These are phyloP conservation scores for Cotesia congregata DNA, from an alignment of 2,888 invertebrate genomes.

Conservation along the genomic window DNA sequence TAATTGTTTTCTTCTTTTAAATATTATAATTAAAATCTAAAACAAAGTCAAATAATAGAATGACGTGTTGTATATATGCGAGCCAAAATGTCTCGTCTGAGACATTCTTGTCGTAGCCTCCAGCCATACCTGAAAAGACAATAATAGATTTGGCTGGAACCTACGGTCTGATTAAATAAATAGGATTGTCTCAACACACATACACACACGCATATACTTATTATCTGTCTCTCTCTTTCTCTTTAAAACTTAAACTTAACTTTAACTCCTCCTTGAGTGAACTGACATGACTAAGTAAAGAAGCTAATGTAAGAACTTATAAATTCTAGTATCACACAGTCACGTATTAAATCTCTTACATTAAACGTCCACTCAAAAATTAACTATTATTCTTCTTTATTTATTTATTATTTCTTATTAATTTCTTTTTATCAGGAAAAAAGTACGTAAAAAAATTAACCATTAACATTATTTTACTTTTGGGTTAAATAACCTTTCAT, in stretches of 20 bases:
- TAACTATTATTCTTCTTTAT: background rate
- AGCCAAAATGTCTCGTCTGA: constrained; percentile 28
- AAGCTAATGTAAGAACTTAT: background rate
- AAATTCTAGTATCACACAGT: constrained; percentile 6
- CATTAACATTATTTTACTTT: background rate
- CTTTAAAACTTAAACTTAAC: constrained; percentile 32
- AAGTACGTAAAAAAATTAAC: background rate
- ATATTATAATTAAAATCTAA: background rate
- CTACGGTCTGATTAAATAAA: constrained; percentile 70
- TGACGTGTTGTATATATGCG: constrained; percentile 12
- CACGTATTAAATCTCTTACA: constrained; percentile 15
- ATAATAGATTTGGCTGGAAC: constrained; percentile 71
- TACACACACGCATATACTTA: constrained; percentile 43
- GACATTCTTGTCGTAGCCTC: constrained; percentile 58
- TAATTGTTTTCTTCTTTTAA: background rate
- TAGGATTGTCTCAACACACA: constrained; percentile 58
- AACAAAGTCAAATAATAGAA: constrained; percentile 23
- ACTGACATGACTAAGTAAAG: constrained; percentile 1
- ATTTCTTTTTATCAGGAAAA: background rate
- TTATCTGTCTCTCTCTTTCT: constrained; percentile 41
- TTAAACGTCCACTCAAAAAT: background rate
- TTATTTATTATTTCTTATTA: background rate
- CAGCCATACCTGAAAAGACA: constrained; percentile 68
- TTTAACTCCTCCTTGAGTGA: constrained; percentile 1
- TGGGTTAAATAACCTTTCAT: background rate